A percentile compares a stretch with the other conserved stretches of the same genome.
Conservation (phyloP, 2,797 vertebrate species). For the Ptychobarbus kaznakovi region DNA sequence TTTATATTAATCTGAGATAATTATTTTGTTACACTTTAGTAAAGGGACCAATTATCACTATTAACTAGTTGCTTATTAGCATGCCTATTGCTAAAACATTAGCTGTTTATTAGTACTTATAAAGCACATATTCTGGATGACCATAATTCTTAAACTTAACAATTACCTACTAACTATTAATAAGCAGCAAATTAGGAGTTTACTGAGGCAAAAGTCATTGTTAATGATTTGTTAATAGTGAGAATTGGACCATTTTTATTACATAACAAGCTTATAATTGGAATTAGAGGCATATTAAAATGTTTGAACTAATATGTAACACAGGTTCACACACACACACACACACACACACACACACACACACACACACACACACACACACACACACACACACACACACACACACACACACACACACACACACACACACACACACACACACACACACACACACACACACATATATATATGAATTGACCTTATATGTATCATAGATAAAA, state of each 20-base stretch:
- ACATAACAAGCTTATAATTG: neutral
- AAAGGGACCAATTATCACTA: neutral
- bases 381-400: too few species aligned
- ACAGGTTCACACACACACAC: too few species aligned
- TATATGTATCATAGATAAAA: neutral
- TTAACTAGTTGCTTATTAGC: neutral
- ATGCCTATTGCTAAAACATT: neutral
- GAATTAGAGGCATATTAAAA: neutral
- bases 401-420: too few species aligned
- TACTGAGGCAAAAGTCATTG: too few species aligned
- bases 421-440: too few species aligned
- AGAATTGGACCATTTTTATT: neutral
- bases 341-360: too few species aligned
- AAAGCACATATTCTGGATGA: neutral
- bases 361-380: too few species aligned
- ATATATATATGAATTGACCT: too few species aligned
- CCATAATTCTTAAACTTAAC: neutral
- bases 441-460: too few species aligned
- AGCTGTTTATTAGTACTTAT: neutral
- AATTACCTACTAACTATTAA: neutral
- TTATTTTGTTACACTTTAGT: neutral
- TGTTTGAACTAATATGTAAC: neutral
- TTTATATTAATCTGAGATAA: neutral
- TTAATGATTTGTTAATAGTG: neutral
- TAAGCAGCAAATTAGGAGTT: neutral